Base-by-base conservation (phyloP, 1,140 invertebrate species). In the Stegodyphus mimosarum region DNA sequence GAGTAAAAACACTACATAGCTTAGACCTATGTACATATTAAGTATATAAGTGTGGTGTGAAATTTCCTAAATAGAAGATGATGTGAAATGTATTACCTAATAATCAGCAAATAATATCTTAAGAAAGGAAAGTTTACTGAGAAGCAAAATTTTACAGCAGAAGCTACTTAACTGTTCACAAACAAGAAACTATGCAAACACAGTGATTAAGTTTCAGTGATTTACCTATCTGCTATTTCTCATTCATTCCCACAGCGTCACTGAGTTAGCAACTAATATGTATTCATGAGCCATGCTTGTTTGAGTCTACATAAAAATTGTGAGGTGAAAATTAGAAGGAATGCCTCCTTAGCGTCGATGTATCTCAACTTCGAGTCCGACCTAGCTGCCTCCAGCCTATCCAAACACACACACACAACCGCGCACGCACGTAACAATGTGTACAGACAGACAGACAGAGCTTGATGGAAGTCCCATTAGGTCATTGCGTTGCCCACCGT, bases 271-370 rank as follows among this genome's bases (percentile, higher is more conserved):
- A 81, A 81, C 52, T 81, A 81, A 81, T 81, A 53, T 81, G 78
- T 81, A 81, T 81, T 81, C 78, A 81, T 81, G 78, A 81, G 78
- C n/a, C 63, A 52, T 15, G 60, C 50, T 79, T 66, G 33, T 33
- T 33, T 33, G 33, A 33, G 33, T 33, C 33, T 33, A 53, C 77
- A 70, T 79, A 33, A 33, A 33, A 70, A 81, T 81, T 69, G 72
- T 81, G 69, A 81, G 78, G 78, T 81, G 72, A 81, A 53, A 81
- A 81, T 81, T 81, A 81, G 72, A 81, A 81, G 69, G 53, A 69
- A 50, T 64, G 52, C 76, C 33, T 51, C 49, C 53, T 55, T 50
- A 53, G 51, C 69, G 77, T 48, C 33, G 64, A 52, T 69, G 77
- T 55, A 33, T 33, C 33, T 33, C 33, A 33, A 33, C 33, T 33